phyloP scores from a whole-genome alignment of 2,113 vertebrate genomes.

The Hassar affinis region DNA sequence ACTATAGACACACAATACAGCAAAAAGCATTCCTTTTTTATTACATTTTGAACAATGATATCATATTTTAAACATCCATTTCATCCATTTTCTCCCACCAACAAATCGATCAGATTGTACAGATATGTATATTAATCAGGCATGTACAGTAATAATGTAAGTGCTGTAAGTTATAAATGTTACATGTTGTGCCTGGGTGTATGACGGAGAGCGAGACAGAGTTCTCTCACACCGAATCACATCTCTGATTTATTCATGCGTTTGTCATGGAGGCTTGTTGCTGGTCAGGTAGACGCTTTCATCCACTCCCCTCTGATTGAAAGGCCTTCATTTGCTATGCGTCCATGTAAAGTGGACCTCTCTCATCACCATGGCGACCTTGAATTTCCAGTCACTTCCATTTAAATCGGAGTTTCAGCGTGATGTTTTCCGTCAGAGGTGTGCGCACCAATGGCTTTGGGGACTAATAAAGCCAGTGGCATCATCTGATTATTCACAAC shows the following conservation, averaged over 20 bases:
- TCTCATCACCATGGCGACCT: slow-evolving; percentile 72
- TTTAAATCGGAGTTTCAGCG: slow-evolving; percentile 50
- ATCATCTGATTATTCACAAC: slow-evolving; percentile 21
- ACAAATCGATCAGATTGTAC: not conserved
- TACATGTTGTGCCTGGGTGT: not conserved
- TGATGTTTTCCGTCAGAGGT: slow-evolving; percentile 48
- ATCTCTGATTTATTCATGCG: slow-evolving; percentile 68
- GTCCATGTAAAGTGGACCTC: slow-evolving; percentile 72
- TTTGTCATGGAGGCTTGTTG: slow-evolving; percentile 61
- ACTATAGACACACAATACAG: no score
- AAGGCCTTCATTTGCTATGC: slow-evolving; percentile 74
- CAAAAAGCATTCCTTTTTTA: not conserved
- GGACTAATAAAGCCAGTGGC: slow-evolving; percentile 50
- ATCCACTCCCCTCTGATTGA: slow-evolving; percentile 72
- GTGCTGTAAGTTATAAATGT: slow-evolving; percentile 35
- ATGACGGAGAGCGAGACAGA: slow-evolving; percentile 13
- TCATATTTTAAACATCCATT: not conserved
- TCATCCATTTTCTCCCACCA: not conserved
- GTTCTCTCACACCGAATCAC: slow-evolving; percentile 37
- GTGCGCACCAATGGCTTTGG: not conserved
- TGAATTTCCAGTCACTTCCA: slow-evolving; percentile 67
- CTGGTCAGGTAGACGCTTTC: slow-evolving; percentile 58
- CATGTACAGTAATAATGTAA: slow-evolving; percentile 31
- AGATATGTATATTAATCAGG: not conserved
- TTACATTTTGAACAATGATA: no score